A percentile compares a stretch with the other conserved stretches of the same genome.
Evolutionary conservation across 2,797 vertebrate genomes (phyloP).

Genomic region (Alectoris magna): DNA sequence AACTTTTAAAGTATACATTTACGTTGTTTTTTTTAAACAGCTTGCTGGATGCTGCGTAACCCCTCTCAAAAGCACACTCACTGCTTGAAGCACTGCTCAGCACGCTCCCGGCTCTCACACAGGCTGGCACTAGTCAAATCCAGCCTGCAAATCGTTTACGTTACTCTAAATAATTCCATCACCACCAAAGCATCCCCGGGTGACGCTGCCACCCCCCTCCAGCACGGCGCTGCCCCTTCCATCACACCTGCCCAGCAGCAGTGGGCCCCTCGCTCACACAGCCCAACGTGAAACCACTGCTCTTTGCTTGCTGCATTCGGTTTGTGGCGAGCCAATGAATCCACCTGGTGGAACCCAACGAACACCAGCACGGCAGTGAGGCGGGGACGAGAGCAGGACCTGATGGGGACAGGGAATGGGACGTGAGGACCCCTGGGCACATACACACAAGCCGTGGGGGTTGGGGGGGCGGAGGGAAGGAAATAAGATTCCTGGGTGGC

Average conservation of each 20-base stretch:
- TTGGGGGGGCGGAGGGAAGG: fast-evolving
- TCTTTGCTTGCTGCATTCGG: fast-evolving
- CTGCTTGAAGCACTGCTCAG: not conserved
- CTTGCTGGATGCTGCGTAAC: constrained; percentile 71
- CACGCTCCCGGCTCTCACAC: not conserved
- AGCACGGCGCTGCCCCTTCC: not conserved
- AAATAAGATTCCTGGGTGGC: not conserved
- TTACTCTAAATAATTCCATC: not conserved
- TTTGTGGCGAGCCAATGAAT: not conserved
- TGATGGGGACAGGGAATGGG: not conserved
- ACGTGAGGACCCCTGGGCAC: not conserved
- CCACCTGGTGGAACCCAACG: not conserved
- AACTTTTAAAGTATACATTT: constrained; percentile 79
- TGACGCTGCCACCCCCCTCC: not conserved
- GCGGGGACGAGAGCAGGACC: fast-evolving
- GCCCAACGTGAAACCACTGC: not conserved
- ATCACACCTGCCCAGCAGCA: no score
- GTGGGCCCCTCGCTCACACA: fast-evolving
- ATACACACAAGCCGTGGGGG: not conserved
- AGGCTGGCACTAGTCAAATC: not conserved
- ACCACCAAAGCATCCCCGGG: fast-evolving
- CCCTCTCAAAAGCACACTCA: constrained; percentile 73
- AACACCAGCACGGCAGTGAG: not conserved
- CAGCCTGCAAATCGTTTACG: not conserved
- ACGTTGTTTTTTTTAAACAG: constrained; percentile 78